Base-by-base conservation (phyloP, 2,888 invertebrate species). In the Perithous albicinctus region DNA sequence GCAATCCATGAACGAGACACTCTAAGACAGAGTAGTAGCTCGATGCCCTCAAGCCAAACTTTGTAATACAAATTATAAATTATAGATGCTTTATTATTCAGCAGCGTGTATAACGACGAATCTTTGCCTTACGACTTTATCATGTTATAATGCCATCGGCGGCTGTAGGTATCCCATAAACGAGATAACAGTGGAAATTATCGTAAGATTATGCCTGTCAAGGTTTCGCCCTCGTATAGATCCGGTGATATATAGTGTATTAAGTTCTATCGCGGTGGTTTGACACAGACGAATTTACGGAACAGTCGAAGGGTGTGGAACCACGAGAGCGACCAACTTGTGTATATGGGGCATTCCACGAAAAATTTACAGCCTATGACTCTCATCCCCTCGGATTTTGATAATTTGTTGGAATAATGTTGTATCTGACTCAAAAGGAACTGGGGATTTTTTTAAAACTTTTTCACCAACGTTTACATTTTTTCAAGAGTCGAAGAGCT, bases 31-130 rank as follows among this genome's bases (percentile, higher is more conserved):
- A 32, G 32, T 69, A 29, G 69, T 26, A 63, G 41, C 23, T 23
- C 26, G 35, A 20, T 10, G 20, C 74, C 63, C 18, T 51, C 15
- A 63, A 35, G n/a, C n/a, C 29, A 43, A 41, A 73, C 67, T 73
- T 61, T 48, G 67, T 63, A 77, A 73, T 77, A 72, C 43, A 73
- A 80, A 73, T 77, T 67, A 80, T 67, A 69, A 77, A 67, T 67
- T 61, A 51, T 23, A 54, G 48, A n/a, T n/a, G 8, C 23, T 51
- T 29, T n/a, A n/a, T n/a, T n/a, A n/a, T 56, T n/a, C 29, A 5
- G 51, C 8, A 6, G 20, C 35, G 35, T 6, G 26, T 20, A 48
- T 48, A 38, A 72, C 35, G 70, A 59, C 43, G 64, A 72, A 64
- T 51, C 29, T 29, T 69, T 26, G 12, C 10, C 38, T 67, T 48